A percentile compares a stretch with the other conserved stretches of the same genome.
These are phyloP conservation scores for Sclerodermus sp. DNA, from an alignment of 2,888 invertebrate species.

Conservation along the genomic window DNA sequence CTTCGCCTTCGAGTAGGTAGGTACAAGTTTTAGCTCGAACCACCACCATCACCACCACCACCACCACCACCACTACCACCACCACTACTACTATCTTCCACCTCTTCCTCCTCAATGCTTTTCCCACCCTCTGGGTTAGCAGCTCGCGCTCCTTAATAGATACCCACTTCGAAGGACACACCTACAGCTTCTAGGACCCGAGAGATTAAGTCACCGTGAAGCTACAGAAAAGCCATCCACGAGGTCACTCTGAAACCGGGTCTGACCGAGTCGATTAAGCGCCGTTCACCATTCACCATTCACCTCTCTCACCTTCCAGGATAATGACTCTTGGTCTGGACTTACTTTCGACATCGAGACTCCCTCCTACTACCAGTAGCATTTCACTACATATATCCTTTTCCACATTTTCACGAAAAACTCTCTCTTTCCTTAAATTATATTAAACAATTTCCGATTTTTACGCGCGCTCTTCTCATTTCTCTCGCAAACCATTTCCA, in stretches of 20 bases:
- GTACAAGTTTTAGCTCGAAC: slow-evolving; percentile 44
- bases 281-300: slow-evolving; percentile 13
- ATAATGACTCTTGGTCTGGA: slow-evolving; percentile 18
- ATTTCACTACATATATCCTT: too few species aligned
- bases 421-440: too few species aligned
- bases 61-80: not conserved
- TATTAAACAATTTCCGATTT: too few species aligned
- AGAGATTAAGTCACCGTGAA: slow-evolving; percentile 14
- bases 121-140: slow-evolving; percentile 12
- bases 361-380: slow-evolving; percentile 6
- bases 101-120: not conserved
- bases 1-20: slow-evolving; percentile 27
- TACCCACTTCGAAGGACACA: slow-evolving; percentile 39
- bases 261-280: slow-evolving; percentile 10
- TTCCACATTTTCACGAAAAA: too few species aligned
- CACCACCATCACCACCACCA: slow-evolving; percentile 11
- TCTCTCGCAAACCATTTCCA: slow-evolving; percentile 14
- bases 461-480: slow-evolving; percentile 21
- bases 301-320: not conserved
- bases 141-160: slow-evolving; percentile 39
- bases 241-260: slow-evolving; percentile 15
- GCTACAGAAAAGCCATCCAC: slow-evolving; percentile 11
- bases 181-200: slow-evolving; percentile 21
- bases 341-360: slow-evolving; percentile 6
- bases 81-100: not conserved